Conservation (phyloP, 2,797 vertebrate species). For the Knipowitschia caucasica region DNA sequence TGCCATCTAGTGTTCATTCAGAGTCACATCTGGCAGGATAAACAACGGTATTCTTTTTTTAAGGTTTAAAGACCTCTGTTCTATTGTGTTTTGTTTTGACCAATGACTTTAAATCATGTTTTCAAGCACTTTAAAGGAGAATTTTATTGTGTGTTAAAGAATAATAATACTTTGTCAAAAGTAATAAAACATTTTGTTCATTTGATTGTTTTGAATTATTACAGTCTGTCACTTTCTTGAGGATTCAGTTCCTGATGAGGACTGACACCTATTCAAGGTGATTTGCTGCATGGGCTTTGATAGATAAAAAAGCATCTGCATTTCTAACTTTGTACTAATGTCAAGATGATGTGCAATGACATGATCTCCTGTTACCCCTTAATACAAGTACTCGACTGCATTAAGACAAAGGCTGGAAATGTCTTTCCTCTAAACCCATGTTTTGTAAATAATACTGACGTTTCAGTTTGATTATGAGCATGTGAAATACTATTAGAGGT, state of each 20-base stretch:
- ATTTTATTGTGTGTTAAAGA: conserved; percentile 6
- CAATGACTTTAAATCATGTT: conserved; percentile 31
- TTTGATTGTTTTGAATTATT: conserved; percentile 37
- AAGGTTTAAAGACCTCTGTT: conserved; percentile 39
- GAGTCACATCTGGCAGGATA: conserved; percentile 21
- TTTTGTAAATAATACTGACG: background rate
- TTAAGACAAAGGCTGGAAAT: background rate
- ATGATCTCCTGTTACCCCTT: background rate
- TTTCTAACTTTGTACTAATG: background rate
- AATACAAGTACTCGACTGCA: background rate
- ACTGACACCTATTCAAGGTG: conserved; percentile 84
- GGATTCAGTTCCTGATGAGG: conserved; percentile 78
- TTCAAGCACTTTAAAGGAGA: conserved; percentile 31
- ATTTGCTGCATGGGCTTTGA: conserved; percentile 71
- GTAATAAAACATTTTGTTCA: too few relatives aligned
- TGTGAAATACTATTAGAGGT: background rate
- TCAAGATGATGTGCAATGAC: background rate
- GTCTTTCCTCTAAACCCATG: background rate
- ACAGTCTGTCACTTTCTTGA: conserved; percentile 80
- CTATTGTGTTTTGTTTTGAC: conserved; percentile 22
- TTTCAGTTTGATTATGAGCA: background rate
- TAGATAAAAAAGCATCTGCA: conserved; percentile 9
- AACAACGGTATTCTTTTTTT: conserved; percentile 27
- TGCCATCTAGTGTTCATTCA: conserved; percentile 66
- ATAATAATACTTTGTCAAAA: background rate